A percentile compares a stretch with the other conserved stretches of the same genome.
Conservation (phyloP, 2,888 invertebrate genomes). For the Ametastegia equiseti region DNA sequence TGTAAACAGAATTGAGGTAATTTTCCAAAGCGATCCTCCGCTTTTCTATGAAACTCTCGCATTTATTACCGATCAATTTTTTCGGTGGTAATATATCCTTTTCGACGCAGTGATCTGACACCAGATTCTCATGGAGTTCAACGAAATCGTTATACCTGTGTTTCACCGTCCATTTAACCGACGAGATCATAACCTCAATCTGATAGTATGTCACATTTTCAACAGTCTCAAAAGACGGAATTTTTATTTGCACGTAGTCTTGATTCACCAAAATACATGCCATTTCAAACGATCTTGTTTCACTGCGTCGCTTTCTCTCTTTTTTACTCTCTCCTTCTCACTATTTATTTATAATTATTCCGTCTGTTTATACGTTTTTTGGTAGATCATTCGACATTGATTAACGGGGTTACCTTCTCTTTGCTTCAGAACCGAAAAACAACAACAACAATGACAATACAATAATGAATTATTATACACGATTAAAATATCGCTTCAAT, state of each 20-base stretch:
- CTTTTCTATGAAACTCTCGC: conserved; percentile 91
- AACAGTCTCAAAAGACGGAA: conserved; percentile 82
- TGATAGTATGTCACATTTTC: conserved; percentile 86
- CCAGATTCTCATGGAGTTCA: conserved; percentile 91
- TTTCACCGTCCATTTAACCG: conserved; percentile 88
- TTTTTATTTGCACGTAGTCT: conserved; percentile 82
- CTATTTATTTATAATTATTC: too few species aligned
- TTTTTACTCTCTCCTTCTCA: neutral
- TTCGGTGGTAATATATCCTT: conserved; percentile 95
- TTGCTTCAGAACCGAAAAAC: too few species aligned
- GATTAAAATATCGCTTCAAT: too few species aligned
- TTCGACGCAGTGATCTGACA: conserved; percentile 87
- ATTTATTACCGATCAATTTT: conserved; percentile 93
- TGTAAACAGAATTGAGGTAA: conserved; percentile 88
- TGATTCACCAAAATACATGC: conserved; percentile 85
- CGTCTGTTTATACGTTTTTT: too few species aligned
- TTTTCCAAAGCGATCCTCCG: conserved; percentile 88
- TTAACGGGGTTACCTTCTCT: too few species aligned
- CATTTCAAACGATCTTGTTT: conserved; percentile 77
- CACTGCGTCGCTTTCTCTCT: neutral
- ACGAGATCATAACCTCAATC: conserved; percentile 84
- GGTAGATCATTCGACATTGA: too few species aligned
- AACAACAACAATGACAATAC: too few species aligned
- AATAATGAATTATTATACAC: too few species aligned
- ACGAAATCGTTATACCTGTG: conserved; percentile 95